These are phyloP conservation scores for Coremacera marginata DNA, from an alignment of 2,888 invertebrate species.

Conservation along the genomic window DNA sequence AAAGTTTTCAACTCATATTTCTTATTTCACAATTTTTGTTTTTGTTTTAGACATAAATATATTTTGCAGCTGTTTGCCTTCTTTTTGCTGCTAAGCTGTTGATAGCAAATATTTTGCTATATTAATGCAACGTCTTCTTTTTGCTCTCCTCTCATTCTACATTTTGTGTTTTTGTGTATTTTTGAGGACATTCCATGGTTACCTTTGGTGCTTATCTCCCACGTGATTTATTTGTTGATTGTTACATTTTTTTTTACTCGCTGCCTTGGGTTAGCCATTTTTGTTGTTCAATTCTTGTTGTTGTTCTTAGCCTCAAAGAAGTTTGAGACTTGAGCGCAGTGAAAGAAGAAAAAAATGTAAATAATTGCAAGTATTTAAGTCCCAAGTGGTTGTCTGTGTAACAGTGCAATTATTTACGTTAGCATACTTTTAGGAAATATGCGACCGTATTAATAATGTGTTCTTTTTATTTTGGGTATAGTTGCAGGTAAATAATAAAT, in stretches of 20 bases:
- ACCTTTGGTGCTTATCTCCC: conserved; percentile 28
- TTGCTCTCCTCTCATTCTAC: neutral
- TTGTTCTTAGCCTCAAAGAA: neutral
- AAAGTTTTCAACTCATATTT: neutral
- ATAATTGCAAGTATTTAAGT: conserved; percentile 54
- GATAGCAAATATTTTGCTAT: neutral
- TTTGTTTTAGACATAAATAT: conserved; percentile 10
- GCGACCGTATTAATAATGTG: conserved; percentile 36
- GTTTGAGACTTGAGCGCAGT: neutral
- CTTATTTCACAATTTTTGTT: neutral
- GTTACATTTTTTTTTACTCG: conserved; percentile 32
- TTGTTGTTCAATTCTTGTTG: neutral
- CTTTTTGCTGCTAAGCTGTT: neutral
- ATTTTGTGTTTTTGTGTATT: neutral
- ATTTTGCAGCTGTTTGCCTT: conserved; percentile 1
- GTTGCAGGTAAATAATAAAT: neutral
- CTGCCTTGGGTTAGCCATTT: neutral
- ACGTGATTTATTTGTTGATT: conserved; percentile 39
- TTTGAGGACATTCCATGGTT: conserved; percentile 22
- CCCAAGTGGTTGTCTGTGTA: conserved; percentile 53
- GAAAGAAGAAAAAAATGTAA: conserved; percentile 51
- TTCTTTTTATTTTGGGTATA: neutral
- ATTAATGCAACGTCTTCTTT: neutral
- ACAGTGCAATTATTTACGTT: conserved; percentile 58
- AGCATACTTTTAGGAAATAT: conserved; percentile 52